Percentiles rank a stretch among this genome's conserved stretches.
Conservation (phyloP, 1,140 invertebrate species). For the Apis cerana region DNA sequence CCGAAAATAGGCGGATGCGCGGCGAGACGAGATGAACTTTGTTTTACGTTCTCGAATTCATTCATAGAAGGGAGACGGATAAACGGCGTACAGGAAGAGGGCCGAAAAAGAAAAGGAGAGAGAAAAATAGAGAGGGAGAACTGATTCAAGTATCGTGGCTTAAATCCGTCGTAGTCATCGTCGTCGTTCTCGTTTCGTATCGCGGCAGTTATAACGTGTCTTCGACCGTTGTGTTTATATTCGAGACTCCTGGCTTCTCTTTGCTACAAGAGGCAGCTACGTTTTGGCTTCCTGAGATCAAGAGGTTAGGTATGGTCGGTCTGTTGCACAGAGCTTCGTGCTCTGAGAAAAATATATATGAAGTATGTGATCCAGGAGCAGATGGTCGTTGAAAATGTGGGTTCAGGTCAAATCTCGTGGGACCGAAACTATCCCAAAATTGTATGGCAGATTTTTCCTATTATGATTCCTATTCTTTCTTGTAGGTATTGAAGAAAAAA, state of each 20-base stretch:
- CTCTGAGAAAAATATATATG: not conserved
- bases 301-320: not conserved
- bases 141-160: constrained; percentile 38
- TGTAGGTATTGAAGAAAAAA: constrained; percentile 17
- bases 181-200: not conserved
- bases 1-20: constrained; percentile 63
- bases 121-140: not conserved
- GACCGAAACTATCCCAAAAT: constrained; percentile 31
- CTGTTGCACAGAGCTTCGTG: too few species aligned
- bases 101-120: not conserved
- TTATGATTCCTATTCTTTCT: constrained; percentile 34
- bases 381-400: constrained; percentile 42
- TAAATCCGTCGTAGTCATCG: constrained; percentile 14
- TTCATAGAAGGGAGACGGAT: constrained; percentile 53
- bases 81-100: constrained; percentile 40
- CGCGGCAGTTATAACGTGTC: not conserved
- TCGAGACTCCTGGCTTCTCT: not conserved
- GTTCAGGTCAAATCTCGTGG: constrained; percentile 48
- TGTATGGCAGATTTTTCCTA: not conserved
- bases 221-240: constrained; percentile 9
- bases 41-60: constrained; percentile 54
- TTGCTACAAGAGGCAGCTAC: not conserved
- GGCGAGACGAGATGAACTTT: not conserved
- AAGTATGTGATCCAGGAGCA: constrained; percentile 17
- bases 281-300: not conserved